A percentile compares a stretch with the other conserved stretches of the same genome.
Conservation (phyloP, 2,888 invertebrate species). For the Thera obeliscata region DNA sequence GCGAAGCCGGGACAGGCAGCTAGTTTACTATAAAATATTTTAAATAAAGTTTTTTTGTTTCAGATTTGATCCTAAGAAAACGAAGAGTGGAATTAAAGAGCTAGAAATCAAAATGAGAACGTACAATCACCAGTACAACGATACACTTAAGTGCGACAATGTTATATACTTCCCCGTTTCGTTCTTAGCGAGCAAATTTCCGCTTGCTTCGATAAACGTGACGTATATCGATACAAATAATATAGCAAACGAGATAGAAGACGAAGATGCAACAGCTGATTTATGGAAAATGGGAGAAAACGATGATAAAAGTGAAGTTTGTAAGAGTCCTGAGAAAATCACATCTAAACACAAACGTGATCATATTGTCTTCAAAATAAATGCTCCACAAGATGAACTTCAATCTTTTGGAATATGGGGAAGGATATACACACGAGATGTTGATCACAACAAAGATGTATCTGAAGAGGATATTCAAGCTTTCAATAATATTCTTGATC, state of each 20-base stretch:
- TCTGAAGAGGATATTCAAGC: slow-evolving; percentile 56
- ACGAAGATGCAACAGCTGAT: not conserved
- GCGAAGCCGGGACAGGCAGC: too few species aligned
- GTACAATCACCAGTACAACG: slow-evolving; percentile 60
- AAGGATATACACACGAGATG: slow-evolving; percentile 77
- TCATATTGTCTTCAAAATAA: slow-evolving; percentile 57
- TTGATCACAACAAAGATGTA: slow-evolving; percentile 55
- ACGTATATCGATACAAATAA: slow-evolving; percentile 41
- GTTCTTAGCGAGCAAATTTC: slow-evolving; percentile 75
- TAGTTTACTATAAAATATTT: not conserved
- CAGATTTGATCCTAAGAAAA: slow-evolving; percentile 72
- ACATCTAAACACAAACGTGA: slow-evolving; percentile 38
- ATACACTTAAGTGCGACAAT: slow-evolving; percentile 64
- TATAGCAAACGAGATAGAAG: slow-evolving; percentile 18
- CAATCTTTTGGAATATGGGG: slow-evolving; percentile 79
- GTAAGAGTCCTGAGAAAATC: not conserved
- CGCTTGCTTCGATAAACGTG: slow-evolving; percentile 66
- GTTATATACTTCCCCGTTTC: slow-evolving; percentile 80
- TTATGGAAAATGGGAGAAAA: slow-evolving; percentile 13
- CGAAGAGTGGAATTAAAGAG: slow-evolving; percentile 67
- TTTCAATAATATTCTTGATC: slow-evolving; percentile 59
- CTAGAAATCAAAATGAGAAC: slow-evolving; percentile 77
- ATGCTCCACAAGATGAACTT: slow-evolving; percentile 66
- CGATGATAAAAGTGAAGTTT: not conserved
- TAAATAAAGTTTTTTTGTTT: slow-evolving; percentile 32